Percentiles rank a stretch among this genome's conserved stretches.
phyloP scores from a whole-genome alignment of 2,113 vertebrate species.

The Ammodytes dubius region DNA sequence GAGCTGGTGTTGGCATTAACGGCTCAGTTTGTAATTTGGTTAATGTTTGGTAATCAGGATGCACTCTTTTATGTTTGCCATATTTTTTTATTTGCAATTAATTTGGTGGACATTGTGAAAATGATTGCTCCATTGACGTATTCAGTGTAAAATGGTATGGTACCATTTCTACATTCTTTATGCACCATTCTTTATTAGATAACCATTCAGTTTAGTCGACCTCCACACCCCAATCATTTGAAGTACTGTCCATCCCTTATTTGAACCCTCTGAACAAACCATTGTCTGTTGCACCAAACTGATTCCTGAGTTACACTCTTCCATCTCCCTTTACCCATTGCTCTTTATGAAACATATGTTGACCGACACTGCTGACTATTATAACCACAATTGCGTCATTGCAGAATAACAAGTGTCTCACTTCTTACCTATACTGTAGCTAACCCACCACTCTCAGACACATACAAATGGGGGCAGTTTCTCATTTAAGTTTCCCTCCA shows the following conservation, averaged over 20 bases:
- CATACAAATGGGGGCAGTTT: not conserved
- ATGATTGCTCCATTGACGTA: not conserved
- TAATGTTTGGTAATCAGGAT: not conserved
- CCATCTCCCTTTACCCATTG: not conserved
- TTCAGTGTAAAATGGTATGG: not conserved
- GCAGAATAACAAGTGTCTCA: not conserved
- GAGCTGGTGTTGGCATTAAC: not conserved
- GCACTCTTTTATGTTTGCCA: not conserved
- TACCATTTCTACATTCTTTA: not conserved
- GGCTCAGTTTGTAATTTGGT: not conserved
- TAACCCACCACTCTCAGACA: not conserved
- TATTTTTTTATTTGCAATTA: not conserved
- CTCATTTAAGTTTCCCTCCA: not conserved
- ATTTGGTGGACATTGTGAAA: not conserved
- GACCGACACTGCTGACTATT: not conserved
- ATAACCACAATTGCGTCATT: not conserved
- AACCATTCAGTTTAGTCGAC: not conserved
- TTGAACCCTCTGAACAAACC: not conserved
- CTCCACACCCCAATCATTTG: not conserved
- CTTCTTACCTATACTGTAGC: too few relatives aligned
- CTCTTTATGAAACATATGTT: conserved; percentile 7
- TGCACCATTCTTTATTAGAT: not conserved
- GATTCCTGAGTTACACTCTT: not conserved
- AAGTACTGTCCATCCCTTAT: not conserved
- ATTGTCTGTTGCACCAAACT: not conserved